Evolutionary conservation across 2,888 invertebrate genomes (phyloP).

Genomic region (Drosophila picticornis): DNA sequence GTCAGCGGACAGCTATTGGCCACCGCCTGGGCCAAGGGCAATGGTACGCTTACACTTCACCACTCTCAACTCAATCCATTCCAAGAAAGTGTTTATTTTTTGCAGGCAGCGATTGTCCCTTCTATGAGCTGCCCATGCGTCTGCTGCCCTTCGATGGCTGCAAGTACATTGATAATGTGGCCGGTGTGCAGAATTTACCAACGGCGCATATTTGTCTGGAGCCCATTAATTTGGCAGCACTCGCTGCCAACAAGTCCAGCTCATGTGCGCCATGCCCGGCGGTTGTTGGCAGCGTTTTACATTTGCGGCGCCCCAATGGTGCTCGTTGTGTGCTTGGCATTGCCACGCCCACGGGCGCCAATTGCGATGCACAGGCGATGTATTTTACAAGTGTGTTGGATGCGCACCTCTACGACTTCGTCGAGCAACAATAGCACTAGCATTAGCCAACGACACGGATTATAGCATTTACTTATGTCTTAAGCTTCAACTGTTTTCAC

Average conservation of each 20-base stretch:
- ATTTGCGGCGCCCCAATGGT: conserved; percentile 53
- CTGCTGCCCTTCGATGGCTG: conserved; percentile 55
- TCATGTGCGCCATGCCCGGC: conserved; percentile 57
- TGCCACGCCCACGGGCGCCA: conserved; percentile 65
- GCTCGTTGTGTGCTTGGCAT: conserved; percentile 63
- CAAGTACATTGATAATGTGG: conserved; percentile 30
- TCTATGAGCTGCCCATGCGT: conserved; percentile 68
- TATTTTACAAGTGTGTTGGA: conserved; percentile 59
- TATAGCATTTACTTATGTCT: neutral
- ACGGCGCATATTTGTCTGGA: conserved; percentile 50
- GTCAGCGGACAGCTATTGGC: conserved; percentile 57
- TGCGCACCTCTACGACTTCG: conserved; percentile 41
- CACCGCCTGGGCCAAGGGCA: conserved; percentile 62
- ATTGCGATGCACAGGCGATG: conserved; percentile 44
- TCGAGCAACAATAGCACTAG: conserved; percentile 27
- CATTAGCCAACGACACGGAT: neutral
- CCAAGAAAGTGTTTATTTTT: neutral
- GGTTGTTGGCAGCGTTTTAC: conserved; percentile 60
- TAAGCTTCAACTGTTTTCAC: neutral
- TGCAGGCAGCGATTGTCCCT: conserved; percentile 57
- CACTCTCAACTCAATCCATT: neutral
- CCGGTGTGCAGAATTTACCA: conserved; percentile 31
- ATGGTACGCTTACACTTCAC: conserved; percentile 34
- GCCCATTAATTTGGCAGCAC: conserved; percentile 10
- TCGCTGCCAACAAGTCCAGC: conserved; percentile 14